Base-by-base conservation (phyloP, 2,113 vertebrate species). In the Micronycteris hirsuta region DNA sequence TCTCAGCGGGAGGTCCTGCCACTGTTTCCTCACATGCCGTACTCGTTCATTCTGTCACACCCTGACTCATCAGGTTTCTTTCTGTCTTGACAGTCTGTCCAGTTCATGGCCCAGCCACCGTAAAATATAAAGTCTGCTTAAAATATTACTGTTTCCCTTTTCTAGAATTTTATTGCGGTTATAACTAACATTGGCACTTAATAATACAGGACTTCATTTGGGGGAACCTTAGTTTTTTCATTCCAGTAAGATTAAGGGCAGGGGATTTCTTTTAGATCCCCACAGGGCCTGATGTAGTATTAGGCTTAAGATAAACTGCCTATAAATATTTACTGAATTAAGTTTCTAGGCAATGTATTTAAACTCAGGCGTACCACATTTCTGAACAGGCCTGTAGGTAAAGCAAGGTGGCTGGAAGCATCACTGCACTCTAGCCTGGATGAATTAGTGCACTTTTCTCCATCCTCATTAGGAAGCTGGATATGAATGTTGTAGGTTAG, bases 111-210 rank as follows among this genome's bases (percentile, higher is more conserved):
- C 28, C 47, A 38, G 20, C 11, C n/a, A 38, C 41, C 47, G 33
- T 24, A 15, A 94, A 91, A 65, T 36, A 67, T 15, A 63, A 70
- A 91, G 67, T 93, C 67, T 91, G 43, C 78, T 83, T 95, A 76
- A 92, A 97, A 92, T 38, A 74, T 65, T 47, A 91, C 54, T 19
- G 19, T 58, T 78, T 91, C 54, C 33, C 5, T 91, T 92, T 93
- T 54, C n/a, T 71, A 89, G 47, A 78, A 54, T 92, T 28, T 73
- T 67, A 78, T 54, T 71, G 3, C 14, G n/a, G 43, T 88, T 80
- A 47, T 2, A 88, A 70, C 56, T 90, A 68, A 87, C 56, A 65
- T 4, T 63, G 20, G 54, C 24, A 80, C 43, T 89, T 91, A 61
- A 38, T 41, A 86, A 86, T 61, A n/a, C 2, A 4, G 2, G 20